Base-by-base conservation (phyloP, 2,888 invertebrate genomes). In the Parapristionchus giblindavisi region DNA sequence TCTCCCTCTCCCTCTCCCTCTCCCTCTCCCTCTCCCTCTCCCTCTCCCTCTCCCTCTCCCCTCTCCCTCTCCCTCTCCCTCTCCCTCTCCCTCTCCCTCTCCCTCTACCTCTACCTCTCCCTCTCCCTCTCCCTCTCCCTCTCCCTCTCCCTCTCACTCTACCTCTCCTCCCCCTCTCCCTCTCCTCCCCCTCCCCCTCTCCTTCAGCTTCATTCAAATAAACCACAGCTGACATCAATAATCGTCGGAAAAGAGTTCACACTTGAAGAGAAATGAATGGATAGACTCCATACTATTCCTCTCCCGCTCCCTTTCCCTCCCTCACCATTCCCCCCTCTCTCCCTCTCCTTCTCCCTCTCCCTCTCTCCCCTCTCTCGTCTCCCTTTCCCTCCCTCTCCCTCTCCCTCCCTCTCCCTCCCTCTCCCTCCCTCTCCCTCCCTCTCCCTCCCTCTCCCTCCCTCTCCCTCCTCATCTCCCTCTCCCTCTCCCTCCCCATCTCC, bases 401-500 rank as follows among this genome's bases (percentile, higher is more conserved):
- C 21, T 38, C 52, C n/a, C 52, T 36, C 34, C 1, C 36, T 32
- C 60, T 36, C 36, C 36, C 60, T n/a, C 6, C 36, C 56, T 32
- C 2, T n/a, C 29, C 56, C 32, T 32, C 60, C 34, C 2, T 29
- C n/a, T 32, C 11, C 43, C 27, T 48, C 27, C 27, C 43, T 48
- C 65, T 27, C 61, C 40, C 38, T n/a, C 61, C 24, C 34, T 27
- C 61, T n/a, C 61, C 29, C 43, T 48, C 43, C 21, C 11, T 29
- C 65, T 34, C 27, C 21, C 34, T 21, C 43, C 61, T 48, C 48
- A n/a, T 29, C n/a, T 17, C 36, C 29, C 65, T 48, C 65, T 24
- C 43, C 38, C 36, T 43, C 65, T 48, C 65, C n/a, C 43, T 48
- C 74, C 77, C 76, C 60, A 17, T 60, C 60, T 60, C 29, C n/a